These are phyloP conservation scores for Megathymus violae DNA, from an alignment of 1,140 invertebrate species.

Conservation along the genomic window DNA sequence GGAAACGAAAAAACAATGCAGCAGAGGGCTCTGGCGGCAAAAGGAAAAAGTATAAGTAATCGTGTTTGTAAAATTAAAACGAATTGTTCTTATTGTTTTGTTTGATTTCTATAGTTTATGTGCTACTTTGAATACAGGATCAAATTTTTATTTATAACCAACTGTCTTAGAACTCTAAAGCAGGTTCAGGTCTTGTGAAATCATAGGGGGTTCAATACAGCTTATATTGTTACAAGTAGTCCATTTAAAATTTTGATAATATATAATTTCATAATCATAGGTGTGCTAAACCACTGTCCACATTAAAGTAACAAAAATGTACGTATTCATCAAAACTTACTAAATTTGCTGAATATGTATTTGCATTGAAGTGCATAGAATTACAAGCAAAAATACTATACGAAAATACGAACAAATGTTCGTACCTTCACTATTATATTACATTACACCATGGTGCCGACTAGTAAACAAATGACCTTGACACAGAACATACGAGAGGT, in stretches of 20 bases:
- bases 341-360: no score
- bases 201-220: no score
- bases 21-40: constrained; percentile 51
- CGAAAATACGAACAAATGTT: not conserved
- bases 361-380: no score
- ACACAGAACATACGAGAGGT: constrained; percentile 43
- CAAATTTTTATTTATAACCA: no score
- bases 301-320: no score
- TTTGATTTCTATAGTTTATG: constrained; percentile 17
- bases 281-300: no score
- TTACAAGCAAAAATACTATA: not conserved
- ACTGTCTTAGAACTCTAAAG: no score
- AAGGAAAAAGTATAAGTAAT: constrained; percentile 55
- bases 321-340: not conserved
- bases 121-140: constrained; percentile 24
- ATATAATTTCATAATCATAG: not conserved
- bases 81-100: constrained; percentile 3
- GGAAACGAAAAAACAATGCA: constrained; percentile 61
- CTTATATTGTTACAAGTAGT: not conserved
- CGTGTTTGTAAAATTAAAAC: constrained; percentile 35
- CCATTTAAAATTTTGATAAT: constrained; percentile 1
- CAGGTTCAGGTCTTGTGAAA: no score
- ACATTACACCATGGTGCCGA: not conserved
- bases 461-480: constrained; percentile 42
- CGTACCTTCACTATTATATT: not conserved